Percentiles rank a stretch among this genome's conserved stretches.
phyloP scores from a whole-genome alignment of 2,797 vertebrate species.

The Spondyliosoma cantharus region DNA sequence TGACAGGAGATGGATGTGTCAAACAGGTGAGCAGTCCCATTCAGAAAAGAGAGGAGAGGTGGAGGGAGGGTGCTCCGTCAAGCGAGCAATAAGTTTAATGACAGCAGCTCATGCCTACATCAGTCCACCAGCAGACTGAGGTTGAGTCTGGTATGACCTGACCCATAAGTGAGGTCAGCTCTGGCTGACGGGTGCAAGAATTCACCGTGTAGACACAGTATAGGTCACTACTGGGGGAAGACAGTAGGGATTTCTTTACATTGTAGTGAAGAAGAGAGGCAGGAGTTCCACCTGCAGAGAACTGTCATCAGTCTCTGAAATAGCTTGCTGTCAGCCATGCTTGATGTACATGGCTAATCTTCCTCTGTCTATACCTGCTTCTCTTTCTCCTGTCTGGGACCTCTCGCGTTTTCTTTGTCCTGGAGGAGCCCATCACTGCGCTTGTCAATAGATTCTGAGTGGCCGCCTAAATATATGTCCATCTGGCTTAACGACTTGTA shows the following conservation, averaged over 20 bases:
- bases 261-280: slow-evolving; percentile 38
- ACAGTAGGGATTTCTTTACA: slow-evolving; percentile 41
- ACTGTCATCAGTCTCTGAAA: slow-evolving; percentile 77
- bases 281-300: slow-evolving; percentile 72
- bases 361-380: slow-evolving; percentile 58
- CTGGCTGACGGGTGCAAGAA: slow-evolving; percentile 32
- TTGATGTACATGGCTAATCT: slow-evolving; percentile 79
- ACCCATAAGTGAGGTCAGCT: slow-evolving; percentile 9
- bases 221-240: slow-evolving; percentile 32
- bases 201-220: slow-evolving; percentile 10
- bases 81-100: slow-evolving; percentile 50
- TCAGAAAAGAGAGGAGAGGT: slow-evolving; percentile 46
- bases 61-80: slow-evolving; percentile 11
- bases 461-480: slow-evolving; percentile 61
- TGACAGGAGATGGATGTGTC: slow-evolving; percentile 74
- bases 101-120: slow-evolving; percentile 38
- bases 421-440: slow-evolving; percentile 58
- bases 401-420: slow-evolving; percentile 46
- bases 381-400: slow-evolving; percentile 42
- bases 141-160: slow-evolving; percentile 4
- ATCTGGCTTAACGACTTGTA: slow-evolving; percentile 68
- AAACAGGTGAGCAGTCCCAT: slow-evolving; percentile 69
- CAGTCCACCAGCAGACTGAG: slow-evolving; percentile 7
- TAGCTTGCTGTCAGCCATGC: slow-evolving; percentile 71
- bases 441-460: slow-evolving; percentile 68